These are phyloP conservation scores for Neoascia interrupta DNA, from an alignment of 2,888 invertebrate genomes.

Conservation along the genomic window DNA sequence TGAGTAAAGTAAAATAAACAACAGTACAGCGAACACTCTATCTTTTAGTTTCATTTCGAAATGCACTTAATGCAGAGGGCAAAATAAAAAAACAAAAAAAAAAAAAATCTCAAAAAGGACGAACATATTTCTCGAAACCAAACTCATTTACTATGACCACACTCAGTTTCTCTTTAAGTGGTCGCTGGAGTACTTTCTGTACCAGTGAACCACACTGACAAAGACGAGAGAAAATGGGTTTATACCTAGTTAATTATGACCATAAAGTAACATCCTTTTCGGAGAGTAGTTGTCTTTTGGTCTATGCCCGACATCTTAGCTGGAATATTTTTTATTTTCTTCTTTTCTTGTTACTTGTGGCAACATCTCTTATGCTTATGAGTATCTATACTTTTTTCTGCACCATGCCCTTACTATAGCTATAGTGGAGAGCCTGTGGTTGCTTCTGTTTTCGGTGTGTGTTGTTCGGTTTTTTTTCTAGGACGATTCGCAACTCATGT, in stretches of 20 bases:
- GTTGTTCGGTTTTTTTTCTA: neutral
- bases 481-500: slow-evolving; percentile 1
- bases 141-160: neutral
- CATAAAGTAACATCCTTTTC: slow-evolving; percentile 44
- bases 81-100: too few species aligned
- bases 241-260: slow-evolving; percentile 56
- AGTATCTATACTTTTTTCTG: neutral
- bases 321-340: neutral
- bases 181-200: neutral
- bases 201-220: neutral
- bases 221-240: slow-evolving; percentile 12
- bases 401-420: neutral
- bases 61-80: too few species aligned
- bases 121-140: too few species aligned
- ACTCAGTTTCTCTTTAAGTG: slow-evolving; percentile 8
- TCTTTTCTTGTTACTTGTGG: neutral
- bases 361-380: neutral
- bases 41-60: too few species aligned
- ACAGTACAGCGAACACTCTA: too few species aligned
- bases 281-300: slow-evolving; percentile 13
- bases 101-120: too few species aligned
- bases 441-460: slow-evolving; percentile 19
- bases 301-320: slow-evolving; percentile 14
- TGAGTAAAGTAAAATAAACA: too few species aligned
- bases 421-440: neutral